phyloP scores from a whole-genome alignment of 37 sponge, comb jelly and placozoan species.

The Chondrilla cf. caribensis region DNA sequence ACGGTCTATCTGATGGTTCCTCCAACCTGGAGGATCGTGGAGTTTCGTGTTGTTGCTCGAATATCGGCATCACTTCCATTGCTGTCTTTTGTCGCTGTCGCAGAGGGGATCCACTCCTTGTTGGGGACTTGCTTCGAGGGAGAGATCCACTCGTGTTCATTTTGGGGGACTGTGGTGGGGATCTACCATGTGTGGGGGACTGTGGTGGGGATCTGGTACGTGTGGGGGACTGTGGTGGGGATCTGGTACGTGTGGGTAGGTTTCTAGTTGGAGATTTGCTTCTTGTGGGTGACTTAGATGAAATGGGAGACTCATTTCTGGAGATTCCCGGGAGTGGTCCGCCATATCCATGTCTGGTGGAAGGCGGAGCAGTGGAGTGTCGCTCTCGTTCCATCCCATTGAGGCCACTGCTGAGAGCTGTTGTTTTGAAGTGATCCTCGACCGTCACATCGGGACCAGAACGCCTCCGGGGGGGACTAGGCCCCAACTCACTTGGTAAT shows the following conservation, averaged over 20 bases:
- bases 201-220: neutral
- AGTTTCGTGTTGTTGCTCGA: neutral
- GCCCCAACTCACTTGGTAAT: conserved; percentile 13
- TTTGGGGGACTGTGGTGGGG: neutral
- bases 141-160: neutral
- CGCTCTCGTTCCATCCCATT: neutral
- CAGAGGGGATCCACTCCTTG: neutral
- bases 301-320: too few species aligned
- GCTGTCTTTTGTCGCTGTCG: neutral
- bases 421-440: too few species aligned
- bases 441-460: neutral
- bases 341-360: neutral
- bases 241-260: neutral
- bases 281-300: neutral
- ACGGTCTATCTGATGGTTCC: neutral
- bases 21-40: neutral
- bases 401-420: neutral
- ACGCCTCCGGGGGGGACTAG: neutral
- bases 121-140: neutral
- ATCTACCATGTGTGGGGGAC: neutral
- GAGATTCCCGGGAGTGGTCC: neutral
- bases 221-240: neutral
- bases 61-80: neutral
- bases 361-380: neutral
- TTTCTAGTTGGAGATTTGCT: neutral